Percentiles rank a stretch among this genome's conserved stretches.
Evolutionary conservation across 1,140 invertebrate genomes (phyloP).

Genomic region (Brachionus plicatilis): DNA sequence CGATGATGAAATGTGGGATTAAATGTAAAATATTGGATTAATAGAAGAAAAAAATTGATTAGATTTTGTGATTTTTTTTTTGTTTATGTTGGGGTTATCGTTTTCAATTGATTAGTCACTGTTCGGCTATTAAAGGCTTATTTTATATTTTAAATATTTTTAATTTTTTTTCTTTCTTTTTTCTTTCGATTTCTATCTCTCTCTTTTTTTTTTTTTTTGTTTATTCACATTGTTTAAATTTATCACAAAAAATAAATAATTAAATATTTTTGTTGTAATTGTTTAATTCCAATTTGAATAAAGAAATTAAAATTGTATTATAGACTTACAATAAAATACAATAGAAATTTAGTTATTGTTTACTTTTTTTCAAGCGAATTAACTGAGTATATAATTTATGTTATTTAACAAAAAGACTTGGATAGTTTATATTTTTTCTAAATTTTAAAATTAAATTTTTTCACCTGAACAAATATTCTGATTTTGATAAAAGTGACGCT

Average conservation of each 20-base stretch:
- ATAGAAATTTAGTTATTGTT: neutral
- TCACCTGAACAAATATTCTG: no score
- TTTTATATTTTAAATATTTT: neutral
- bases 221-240: neutral
- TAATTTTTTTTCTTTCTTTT: no score
- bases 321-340: neutral
- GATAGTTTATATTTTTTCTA: no score
- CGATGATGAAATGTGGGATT: constrained; percentile 30
- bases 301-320: neutral
- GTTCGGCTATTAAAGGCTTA: neutral
- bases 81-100: neutral
- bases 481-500: no score
- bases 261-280: neutral
- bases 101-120: neutral
- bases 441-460: no score
- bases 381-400: no score
- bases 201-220: neutral
- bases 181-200: neutral
- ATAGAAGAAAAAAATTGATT: neutral
- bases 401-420: no score
- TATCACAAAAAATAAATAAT: neutral
- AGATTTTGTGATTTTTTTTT: neutral
- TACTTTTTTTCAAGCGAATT: no score
- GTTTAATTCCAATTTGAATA: neutral
- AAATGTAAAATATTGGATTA: neutral